Base-by-base conservation (phyloP, 1,140 invertebrate genomes). In the Marisa cornuarietis region DNA sequence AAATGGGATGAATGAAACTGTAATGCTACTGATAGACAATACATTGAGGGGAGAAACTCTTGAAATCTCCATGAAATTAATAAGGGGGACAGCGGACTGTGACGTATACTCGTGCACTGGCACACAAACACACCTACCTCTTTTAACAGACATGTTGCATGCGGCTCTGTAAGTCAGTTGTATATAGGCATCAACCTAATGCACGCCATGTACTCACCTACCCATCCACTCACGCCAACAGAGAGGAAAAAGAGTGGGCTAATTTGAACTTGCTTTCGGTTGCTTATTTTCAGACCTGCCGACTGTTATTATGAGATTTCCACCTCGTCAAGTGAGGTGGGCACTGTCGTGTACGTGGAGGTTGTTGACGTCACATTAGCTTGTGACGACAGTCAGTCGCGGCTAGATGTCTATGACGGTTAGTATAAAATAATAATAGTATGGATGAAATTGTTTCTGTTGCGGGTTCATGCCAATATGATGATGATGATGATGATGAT, bases 341-440 rank as follows among this genome's bases (percentile, higher is more conserved):
- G 73, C 24, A 13, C 54, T n/a, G 22, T 75, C 6, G 73, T 75
- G 8, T 75, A 26, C 58, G 54, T 75, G 13, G 52, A 63, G 14
- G 76, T 81, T 20, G 20, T 76, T 63, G 79, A 81, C 68, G 76
- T 73, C 49, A 81, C 54, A 0, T 63, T 81, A 58, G 54, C 24
- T 18, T 81, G 79, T 61, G 61, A 81, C 51, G 79, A 81, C 75
- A 24, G 72, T 9, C 54, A 22, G 14, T 77, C 54, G 8, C 61
- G 31, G 0, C 75, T 81, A 61, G 69, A 78, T 26, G 80, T 81
- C 24, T 78, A 73, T 63, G 80, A 81, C 51, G 80, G 80, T 81
- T 51, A 81, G 68, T 16, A 22, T n/a, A 9, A 71, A 71, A 26
- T 42, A 14, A 11, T 71, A 31, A 49, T 51, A 20, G 7, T 71